Base-by-base conservation (phyloP, 2,113 vertebrate species). In the Morphnarchus princeps region DNA sequence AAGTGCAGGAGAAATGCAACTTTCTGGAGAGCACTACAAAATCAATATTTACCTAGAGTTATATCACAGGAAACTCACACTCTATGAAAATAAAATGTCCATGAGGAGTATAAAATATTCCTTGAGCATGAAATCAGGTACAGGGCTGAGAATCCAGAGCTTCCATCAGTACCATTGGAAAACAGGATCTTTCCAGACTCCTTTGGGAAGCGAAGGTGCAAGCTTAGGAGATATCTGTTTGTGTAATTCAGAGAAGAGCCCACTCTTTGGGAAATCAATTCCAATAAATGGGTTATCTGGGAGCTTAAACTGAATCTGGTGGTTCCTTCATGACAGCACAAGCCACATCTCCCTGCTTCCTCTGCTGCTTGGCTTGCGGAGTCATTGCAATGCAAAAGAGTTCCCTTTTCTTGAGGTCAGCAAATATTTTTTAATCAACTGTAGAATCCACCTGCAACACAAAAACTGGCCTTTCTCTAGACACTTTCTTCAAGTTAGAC, bases 291-390 rank as follows among this genome's bases (percentile, higher is more conserved):
- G 21, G 18, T 36, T 59, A 61, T 59, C 18, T 21, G 8, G 9
- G 5, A 11, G 4, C 9, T 82, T 86, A 65, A 82, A 65, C 5
- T 19, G 25, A 54, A 66, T 10, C 31, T 62, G 54, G 22, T 50
- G 45, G 15, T 28, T 87, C 20, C 47, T 71, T 58, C 0, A 0
- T 24, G 20, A 55, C 54, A 34, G 31, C 1, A 16, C 71, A 52
- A 61, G 26, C 6, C 66, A 67, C 43, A 32, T 66, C n/a, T 67
- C 16, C 54, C 21, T 2, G 0, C 9, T 70, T 69, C 40, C 31
- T 80, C 40, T 82, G 36, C 40, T 61, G 28, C 57, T 87, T 79
- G 29, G 14, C 43, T 70, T 78, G 25, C 26, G 65, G 40, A 40
- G 7, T 72, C 24, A 7, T 19, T 47, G 43, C 21, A 89, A 40